Percentiles rank a stretch among this genome's conserved stretches.
phyloP scores from a whole-genome alignment of 2,888 invertebrate species.

The Drosophila mimetica region DNA sequence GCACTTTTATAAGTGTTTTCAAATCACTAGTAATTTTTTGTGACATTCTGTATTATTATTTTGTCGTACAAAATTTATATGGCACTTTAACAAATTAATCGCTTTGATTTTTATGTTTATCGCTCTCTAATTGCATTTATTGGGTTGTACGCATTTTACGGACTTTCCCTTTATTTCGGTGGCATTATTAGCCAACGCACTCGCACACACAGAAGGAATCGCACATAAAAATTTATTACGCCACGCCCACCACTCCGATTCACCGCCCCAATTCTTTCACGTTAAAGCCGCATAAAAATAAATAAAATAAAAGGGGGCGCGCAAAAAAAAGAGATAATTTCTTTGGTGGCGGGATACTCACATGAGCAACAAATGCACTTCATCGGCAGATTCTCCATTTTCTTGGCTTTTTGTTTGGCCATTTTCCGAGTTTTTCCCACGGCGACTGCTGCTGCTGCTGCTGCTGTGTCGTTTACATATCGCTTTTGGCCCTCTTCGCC shows the following conservation, averaged over 20 bases:
- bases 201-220: slow-evolving; percentile 44
- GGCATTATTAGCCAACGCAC: slow-evolving; percentile 29
- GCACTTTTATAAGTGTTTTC: neutral
- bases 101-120: slow-evolving; percentile 49
- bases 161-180: slow-evolving; percentile 19
- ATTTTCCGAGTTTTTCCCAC: slow-evolving; percentile 66
- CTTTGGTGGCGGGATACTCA: slow-evolving; percentile 50
- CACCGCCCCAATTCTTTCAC: slow-evolving; percentile 61
- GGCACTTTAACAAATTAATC: slow-evolving; percentile 50
- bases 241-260: slow-evolving; percentile 18
- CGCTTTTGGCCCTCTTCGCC: slow-evolving; percentile 47
- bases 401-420: slow-evolving; percentile 2
- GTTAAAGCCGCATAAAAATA: slow-evolving; percentile 72
- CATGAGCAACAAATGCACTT: slow-evolving; percentile 44
- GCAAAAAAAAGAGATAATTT: slow-evolving; percentile 37
- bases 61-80: neutral
- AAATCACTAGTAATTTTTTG: too few relatives aligned
- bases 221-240: slow-evolving; percentile 65
- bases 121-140: slow-evolving; percentile 35
- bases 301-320: slow-evolving; percentile 19
- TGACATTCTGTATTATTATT: too few relatives aligned
- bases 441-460: slow-evolving; percentile 62
- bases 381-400: slow-evolving; percentile 14
- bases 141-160: slow-evolving; percentile 24
- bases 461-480: slow-evolving; percentile 72